phyloP scores from a whole-genome alignment of 2,797 vertebrate genomes.

The Okamejei kenojei region DNA sequence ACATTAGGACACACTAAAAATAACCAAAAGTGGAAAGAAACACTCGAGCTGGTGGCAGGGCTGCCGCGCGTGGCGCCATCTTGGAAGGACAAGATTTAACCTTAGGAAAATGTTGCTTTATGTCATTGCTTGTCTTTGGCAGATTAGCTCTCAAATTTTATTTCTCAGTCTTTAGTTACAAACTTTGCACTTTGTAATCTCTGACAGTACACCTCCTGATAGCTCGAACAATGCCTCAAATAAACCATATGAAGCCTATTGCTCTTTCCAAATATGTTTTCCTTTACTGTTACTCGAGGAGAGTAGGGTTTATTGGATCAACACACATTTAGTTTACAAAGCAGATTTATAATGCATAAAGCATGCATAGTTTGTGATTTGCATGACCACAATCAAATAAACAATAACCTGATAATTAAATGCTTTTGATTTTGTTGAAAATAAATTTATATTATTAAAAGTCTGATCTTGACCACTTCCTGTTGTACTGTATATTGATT shows the following conservation, averaged over 20 bases:
- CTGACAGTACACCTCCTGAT: not conserved
- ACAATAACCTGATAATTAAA: not conserved
- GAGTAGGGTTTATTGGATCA: not conserved
- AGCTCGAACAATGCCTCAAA: not conserved
- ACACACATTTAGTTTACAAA: not conserved
- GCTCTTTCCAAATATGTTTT: not conserved
- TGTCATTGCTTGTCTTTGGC: not conserved
- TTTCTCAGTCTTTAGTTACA: not conserved
- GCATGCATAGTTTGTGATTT: not conserved
- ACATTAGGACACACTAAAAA: too few species aligned
- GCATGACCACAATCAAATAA: not conserved
- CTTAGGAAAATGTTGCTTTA: not conserved
- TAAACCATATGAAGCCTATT: not conserved
- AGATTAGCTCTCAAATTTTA: not conserved
- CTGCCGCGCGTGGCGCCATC: too few species aligned
- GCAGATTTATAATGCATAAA: not conserved
- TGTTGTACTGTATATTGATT: too few species aligned
- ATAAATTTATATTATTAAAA: not conserved
- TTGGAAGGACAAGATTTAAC: not conserved
- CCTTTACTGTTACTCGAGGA: not conserved
- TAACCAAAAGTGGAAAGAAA: too few species aligned
- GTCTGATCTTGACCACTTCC: too few species aligned
- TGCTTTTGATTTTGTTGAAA: not conserved
- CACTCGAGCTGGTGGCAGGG: too few species aligned
- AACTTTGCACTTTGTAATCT: not conserved